Evolutionary conservation across 2,797 vertebrate genomes (phyloP), one percentile per base, ranked within the genome.

Genomic region (Pithecia hirsuta): DNA sequence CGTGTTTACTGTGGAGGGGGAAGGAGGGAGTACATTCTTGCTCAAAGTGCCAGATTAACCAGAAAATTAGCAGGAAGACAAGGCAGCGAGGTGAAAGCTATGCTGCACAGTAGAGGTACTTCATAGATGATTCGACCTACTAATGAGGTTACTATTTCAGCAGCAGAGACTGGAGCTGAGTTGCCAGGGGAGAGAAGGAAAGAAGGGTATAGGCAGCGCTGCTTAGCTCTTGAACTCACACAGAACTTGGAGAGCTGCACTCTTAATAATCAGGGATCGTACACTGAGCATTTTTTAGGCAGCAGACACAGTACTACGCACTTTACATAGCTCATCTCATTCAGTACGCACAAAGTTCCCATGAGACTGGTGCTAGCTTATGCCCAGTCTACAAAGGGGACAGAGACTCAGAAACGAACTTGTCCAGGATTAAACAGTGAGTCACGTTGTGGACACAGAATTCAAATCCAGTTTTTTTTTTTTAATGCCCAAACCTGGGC

Each of bases 1-100:
- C 7, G 2, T 6, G 3, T 7, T 7, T 4, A 4, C 15, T 6
- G 24, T 36, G 13, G 15, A 4, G 4, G 7, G 28, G 24, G 20
- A 9, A 52, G 52, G 9, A 7, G 59, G 44, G 19, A 26, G 39
- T 10, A 9, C 28, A 59, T 48, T 75, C 48, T 70, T 26, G 15
- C 30, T 89, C 13, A 33, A 50, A 1, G 76, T 64, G 36, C 95
- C 61, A 28, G 79, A 80, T 30, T 86, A 75, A 59, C n/a, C 44
- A 76, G 22, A 80, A 76, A 93, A 74, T n/a, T 41, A 84, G 46
- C 39, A 46, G 61, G 85, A n/a, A 33, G 30, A 52, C 64, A 52
- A 70, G 84, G 30, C 33, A 30, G 33, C 2, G 6, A 12, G 19
- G n/a, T 30, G 61, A 41, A 20, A 48, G 15, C 67, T 39, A 4